Conservation (phyloP, 2,113 vertebrate genomes). For the Puffinus mauretanicus region DNA sequence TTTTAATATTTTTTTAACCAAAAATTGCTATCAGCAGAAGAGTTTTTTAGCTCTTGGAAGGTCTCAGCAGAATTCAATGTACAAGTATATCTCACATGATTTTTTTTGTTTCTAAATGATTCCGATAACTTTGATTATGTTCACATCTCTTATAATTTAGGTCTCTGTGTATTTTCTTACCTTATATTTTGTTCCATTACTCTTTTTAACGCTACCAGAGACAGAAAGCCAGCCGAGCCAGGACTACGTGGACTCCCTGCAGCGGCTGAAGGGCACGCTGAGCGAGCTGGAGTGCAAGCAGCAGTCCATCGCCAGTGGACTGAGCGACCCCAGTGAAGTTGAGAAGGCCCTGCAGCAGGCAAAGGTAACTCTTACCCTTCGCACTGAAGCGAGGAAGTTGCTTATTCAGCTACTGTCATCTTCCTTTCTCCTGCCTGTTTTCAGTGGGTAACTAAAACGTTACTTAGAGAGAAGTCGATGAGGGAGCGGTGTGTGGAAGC, state of each 20-base stretch:
- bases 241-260: conserved; percentile 66
- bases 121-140: not conserved
- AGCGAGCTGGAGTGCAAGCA: conserved; percentile 72
- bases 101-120: not conserved
- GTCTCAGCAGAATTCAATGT: not conserved
- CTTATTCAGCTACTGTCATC: not conserved
- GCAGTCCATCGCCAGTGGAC: conserved; percentile 37
- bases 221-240: conserved; percentile 63
- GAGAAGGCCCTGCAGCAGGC: conserved; percentile 78
- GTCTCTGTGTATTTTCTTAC: not conserved
- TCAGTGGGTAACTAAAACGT: not conserved
- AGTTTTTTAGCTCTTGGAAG: not conserved
- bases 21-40: not conserved
- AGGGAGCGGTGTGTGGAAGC: rapidly evolving
- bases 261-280: conserved; percentile 58
- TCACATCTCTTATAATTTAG: not conserved
- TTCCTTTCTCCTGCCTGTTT: not conserved
- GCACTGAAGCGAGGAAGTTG: not conserved
- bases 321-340: conserved; percentile 73
- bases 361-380: conserved; percentile 65
- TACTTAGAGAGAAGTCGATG: too few species aligned
- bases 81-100: not conserved
- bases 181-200: not conserved
- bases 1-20: not conserved
- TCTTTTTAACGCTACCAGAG: conserved; percentile 51